A percentile compares a stretch with the other conserved stretches of the same genome.
These are phyloP conservation scores for Odontesthes bonariensis DNA, from an alignment of 2,113 vertebrate genomes.

Conservation along the genomic window DNA sequence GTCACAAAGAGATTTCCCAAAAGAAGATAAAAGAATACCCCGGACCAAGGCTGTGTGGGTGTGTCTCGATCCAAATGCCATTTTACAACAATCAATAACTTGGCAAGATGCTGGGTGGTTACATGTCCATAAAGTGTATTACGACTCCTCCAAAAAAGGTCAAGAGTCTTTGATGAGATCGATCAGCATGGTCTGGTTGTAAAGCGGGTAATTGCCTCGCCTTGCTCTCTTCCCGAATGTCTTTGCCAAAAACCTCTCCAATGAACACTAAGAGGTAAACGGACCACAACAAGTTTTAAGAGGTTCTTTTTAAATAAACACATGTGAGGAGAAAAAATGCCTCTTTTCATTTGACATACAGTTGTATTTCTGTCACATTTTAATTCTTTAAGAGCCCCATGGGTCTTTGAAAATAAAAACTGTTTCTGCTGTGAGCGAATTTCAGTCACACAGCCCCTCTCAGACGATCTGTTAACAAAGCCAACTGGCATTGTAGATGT, in stretches of 20 bases:
- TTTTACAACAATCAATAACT: conserved; percentile 65
- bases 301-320: not conserved
- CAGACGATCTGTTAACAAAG: too few species aligned
- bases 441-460: too few species aligned
- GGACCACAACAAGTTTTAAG: not conserved
- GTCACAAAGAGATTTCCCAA: not conserved
- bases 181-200: conserved; percentile 48
- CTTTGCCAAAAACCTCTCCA: conserved; percentile 49
- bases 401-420: too few species aligned
- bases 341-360: too few species aligned
- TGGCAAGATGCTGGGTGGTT: conserved; percentile 20
- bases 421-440: too few species aligned
- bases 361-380: too few species aligned
- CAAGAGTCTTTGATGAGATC: conserved; percentile 59
- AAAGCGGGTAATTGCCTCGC: conserved; percentile 54
- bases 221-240: conserved; percentile 34
- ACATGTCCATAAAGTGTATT: conserved; percentile 46
- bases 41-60: not conserved
- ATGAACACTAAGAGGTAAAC: conserved; percentile 27
- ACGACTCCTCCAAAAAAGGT: conserved; percentile 58
- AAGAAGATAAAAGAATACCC: not conserved
- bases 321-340: not conserved
- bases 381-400: too few species aligned
- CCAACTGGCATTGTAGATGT: too few species aligned
- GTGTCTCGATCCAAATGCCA: conserved; percentile 37